Percentiles rank a stretch among this genome's conserved stretches.
Conservation (phyloP, 2,797 vertebrate species). For the Hydrophis major region DNA sequence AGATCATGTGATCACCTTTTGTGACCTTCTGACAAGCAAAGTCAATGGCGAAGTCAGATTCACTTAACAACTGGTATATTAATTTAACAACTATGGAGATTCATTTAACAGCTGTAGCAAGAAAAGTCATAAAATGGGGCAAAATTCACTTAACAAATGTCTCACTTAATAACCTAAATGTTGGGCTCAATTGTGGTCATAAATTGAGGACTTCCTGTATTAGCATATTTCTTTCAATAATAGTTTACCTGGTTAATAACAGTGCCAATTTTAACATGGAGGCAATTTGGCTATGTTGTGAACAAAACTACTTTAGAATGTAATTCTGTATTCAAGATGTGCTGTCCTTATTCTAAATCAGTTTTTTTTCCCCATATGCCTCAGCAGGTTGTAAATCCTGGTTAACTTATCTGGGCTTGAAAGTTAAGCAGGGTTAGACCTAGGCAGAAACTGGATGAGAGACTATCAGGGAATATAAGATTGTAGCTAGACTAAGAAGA, state of each 20-base stretch:
- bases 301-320: background rate
- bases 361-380: background rate
- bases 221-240: background rate
- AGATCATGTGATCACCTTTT: too few relatives aligned
- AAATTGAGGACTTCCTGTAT: too few relatives aligned
- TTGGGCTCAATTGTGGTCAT: too few relatives aligned
- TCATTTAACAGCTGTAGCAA: too few relatives aligned
- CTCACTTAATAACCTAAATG: too few relatives aligned
- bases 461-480: background rate
- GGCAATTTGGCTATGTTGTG: background rate
- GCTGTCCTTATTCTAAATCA: background rate
- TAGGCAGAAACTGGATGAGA: background rate
- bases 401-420: background rate
- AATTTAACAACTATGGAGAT: too few relatives aligned
- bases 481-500: background rate
- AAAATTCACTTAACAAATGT: too few relatives aligned
- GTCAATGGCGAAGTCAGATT: too few relatives aligned
- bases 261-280: background rate
- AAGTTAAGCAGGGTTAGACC: background rate
- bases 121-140: too few relatives aligned
- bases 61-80: too few relatives aligned
- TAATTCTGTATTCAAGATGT: background rate
- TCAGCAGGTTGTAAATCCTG: background rate
- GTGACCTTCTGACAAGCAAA: too few relatives aligned
- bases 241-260: background rate